Evolutionary conservation across 2,888 invertebrate species (phyloP), one percentile per base, ranked within the genome.

Genomic region (Deroplatys truncata): DNA sequence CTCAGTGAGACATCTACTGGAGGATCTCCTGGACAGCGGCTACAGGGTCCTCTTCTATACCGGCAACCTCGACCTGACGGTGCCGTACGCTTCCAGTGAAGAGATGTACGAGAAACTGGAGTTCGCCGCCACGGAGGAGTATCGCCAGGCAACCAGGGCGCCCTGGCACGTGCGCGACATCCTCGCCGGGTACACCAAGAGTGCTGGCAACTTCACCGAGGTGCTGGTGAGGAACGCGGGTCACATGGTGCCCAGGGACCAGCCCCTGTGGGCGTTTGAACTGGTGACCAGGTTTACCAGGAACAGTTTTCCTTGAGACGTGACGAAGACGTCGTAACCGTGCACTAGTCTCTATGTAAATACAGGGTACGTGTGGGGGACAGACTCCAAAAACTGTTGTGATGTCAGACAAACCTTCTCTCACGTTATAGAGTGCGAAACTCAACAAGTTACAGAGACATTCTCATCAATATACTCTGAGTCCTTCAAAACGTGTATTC

Each of bases 271-370:
- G 90, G 92, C 92, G 7, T 72, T 28, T n/a, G 84, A 87, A 25
- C 87, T 89, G 8, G 56, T 89, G 29, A 88, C 25, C 43, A 31
- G 43, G 87, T 85, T 87, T 29, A 82, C 82, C 3, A 49, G 87
- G 25, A 72, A 87, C 72, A 29, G 20, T 5, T 96, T 96, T 88
- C 96, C 96, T 1, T 97, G 97, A 8, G 97, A 97, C 95, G 98
- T 95, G 1, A 94, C 92, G 0, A 96, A 95, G 1, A 72, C 56
- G 56, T 72, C 20, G 5, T 4, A 56, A 16, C 56, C 20, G 16
- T 25, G 15, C 7, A 9, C 56, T 72, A 72, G 56, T 72, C 56
- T 72, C 56, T 15, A 72, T 7, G 56, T 72, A 20, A 43, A 72
- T 7, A 72, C 56, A 72, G 20, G 25, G 20, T 72, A 43, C 3